Conservation (phyloP, 2,888 invertebrate species). For the Pandemis cinnamomeana region DNA sequence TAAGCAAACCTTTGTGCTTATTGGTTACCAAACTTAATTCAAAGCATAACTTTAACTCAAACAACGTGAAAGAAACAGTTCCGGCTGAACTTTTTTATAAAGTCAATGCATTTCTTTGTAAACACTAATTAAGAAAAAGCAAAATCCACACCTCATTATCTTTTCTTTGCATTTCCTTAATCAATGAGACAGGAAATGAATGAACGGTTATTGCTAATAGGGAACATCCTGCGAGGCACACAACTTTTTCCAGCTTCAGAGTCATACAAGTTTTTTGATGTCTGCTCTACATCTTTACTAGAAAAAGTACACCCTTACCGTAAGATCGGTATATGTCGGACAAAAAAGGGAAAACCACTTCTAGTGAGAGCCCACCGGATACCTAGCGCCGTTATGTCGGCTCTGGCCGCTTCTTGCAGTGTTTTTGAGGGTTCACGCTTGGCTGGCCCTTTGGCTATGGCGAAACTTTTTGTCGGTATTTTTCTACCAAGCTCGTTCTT, state of each 20-base stretch:
- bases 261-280: neutral
- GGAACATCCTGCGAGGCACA: neutral
- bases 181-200: slow-evolving; percentile 1
- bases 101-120: too few relatives aligned
- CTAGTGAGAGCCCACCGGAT: slow-evolving; percentile 22
- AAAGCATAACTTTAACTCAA: too few relatives aligned
- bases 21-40: too few relatives aligned
- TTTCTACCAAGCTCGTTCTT: slow-evolving; percentile 55
- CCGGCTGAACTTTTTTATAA: too few relatives aligned
- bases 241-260: neutral
- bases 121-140: too few relatives aligned
- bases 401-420: slow-evolving; percentile 45
- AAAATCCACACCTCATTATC: too few relatives aligned
- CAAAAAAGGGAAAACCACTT: slow-evolving; percentile 24
- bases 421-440: slow-evolving; percentile 64
- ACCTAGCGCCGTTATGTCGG: slow-evolving; percentile 34
- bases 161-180: neutral
- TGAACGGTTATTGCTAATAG: neutral
- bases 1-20: too few relatives aligned
- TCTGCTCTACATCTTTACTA: neutral
- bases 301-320: slow-evolving; percentile 5
- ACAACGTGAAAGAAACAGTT: too few relatives aligned
- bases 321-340: slow-evolving; percentile 17
- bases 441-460: slow-evolving; percentile 60
- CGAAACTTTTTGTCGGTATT: slow-evolving; percentile 63